Percentiles rank a stretch among this genome's conserved stretches.
These are phyloP conservation scores for Halocaridina rubra DNA, from an alignment of 2,888 invertebrate genomes.

Conservation along the genomic window DNA sequence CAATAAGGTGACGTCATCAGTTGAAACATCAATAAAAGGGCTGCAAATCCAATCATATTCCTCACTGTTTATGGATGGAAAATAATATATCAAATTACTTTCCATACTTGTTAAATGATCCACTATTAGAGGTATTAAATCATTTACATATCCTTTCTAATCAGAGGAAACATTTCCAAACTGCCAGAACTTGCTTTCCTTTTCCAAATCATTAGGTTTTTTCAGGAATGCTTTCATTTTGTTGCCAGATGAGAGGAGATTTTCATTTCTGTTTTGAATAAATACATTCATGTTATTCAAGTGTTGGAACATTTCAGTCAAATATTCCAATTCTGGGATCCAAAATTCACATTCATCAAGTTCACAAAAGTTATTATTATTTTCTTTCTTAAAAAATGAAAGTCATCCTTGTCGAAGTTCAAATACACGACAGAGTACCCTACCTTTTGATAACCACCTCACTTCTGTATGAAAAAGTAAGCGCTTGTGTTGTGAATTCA, in stretches of 20 bases:
- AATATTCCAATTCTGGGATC: background rate
- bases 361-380: background rate
- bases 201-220: background rate
- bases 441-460: constrained; percentile 12
- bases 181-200: background rate
- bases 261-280: background rate
- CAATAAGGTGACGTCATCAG: background rate
- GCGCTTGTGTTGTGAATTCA: too few species aligned
- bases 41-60: constrained; percentile 19
- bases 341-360: background rate
- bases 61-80: background rate
- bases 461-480: background rate
- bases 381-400: constrained; percentile 9
- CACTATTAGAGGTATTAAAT: background rate
- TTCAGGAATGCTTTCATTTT: background rate
- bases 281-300: background rate
- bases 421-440: constrained; percentile 16
- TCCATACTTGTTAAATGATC: background rate
- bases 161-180: background rate
- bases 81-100: background rate
- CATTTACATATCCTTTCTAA: background rate
- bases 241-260: background rate
- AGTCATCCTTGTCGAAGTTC: constrained; percentile 27
- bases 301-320: background rate
- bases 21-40: background rate